These are phyloP conservation scores for Agraylea sexmaculata DNA, from an alignment of 1,140 invertebrate species.

Conservation along the genomic window DNA sequence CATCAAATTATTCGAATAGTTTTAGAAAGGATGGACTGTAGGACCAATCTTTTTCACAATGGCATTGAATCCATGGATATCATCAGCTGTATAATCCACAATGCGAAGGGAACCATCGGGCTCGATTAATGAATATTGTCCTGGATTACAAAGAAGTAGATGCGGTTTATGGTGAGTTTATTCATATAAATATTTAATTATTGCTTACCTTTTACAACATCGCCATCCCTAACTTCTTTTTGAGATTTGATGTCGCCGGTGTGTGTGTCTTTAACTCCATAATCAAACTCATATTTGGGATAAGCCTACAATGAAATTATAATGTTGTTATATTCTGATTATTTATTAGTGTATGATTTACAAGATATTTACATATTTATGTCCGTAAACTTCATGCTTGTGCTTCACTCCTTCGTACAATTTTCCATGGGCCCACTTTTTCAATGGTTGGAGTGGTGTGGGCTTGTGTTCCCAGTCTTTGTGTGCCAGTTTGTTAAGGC, in stretches of 20 bases:
- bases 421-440: too few species aligned
- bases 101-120: constrained; percentile 35
- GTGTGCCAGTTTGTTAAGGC: too few species aligned
- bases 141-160: constrained; percentile 27
- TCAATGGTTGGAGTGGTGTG: too few species aligned
- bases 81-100: constrained; percentile 35
- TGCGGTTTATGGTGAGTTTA: neutral
- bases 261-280: constrained; percentile 26
- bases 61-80: constrained; percentile 31
- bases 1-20: too few species aligned
- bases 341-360: too few species aligned
- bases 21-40: constrained; percentile 20
- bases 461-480: too few species aligned
- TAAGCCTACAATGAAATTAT: constrained; percentile 21
- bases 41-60: constrained; percentile 28
- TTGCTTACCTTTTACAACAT: constrained; percentile 27
- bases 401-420: too few species aligned
- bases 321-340: too few species aligned
- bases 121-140: constrained; percentile 34
- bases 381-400: too few species aligned
- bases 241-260: constrained; percentile 30
- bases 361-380: too few species aligned
- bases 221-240: constrained; percentile 28
- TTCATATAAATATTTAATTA: neutral
- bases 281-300: constrained; percentile 26